Evolutionary conservation across 2,113 vertebrate genomes (phyloP).

Genomic region (Leucoraja erinaceus): DNA sequence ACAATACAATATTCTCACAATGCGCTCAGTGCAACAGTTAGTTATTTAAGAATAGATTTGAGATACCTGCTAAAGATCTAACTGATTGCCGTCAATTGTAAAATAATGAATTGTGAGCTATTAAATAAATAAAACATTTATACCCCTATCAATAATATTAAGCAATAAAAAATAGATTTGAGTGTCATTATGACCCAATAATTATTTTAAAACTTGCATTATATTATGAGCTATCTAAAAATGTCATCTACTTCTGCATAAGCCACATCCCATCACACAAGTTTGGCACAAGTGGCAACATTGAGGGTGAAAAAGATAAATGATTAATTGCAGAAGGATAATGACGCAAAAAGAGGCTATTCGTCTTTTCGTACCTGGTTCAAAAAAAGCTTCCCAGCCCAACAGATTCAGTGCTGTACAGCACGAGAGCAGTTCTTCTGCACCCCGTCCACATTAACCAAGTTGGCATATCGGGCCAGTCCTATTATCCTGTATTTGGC

Average conservation of each 20-base stretch:
- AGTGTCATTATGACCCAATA: neutral
- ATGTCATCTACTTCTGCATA: neutral
- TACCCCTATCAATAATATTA: neutral
- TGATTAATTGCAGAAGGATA: too few relatives aligned
- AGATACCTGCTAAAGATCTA: neutral
- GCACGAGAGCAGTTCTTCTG: too few relatives aligned
- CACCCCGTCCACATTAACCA: too few relatives aligned
- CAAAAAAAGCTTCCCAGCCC: too few relatives aligned
- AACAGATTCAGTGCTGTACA: too few relatives aligned
- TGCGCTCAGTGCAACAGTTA: neutral
- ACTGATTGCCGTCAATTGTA: neutral
- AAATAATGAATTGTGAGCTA: too few relatives aligned
- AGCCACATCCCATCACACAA: neutral
- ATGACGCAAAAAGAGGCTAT: too few relatives aligned
- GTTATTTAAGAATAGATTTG: neutral
- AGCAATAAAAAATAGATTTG: neutral
- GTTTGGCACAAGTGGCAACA: too few relatives aligned
- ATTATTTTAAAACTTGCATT: neutral
- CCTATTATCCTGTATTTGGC: too few relatives aligned
- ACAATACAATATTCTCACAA: neutral
- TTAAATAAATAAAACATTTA: neutral
- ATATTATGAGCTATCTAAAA: neutral
- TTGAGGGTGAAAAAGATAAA: too few relatives aligned
- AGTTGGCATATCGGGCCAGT: too few relatives aligned
- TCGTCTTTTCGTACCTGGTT: too few relatives aligned